Conservation (phyloP, 1,140 invertebrate genomes). For the Zelostemma sp. region DNA sequence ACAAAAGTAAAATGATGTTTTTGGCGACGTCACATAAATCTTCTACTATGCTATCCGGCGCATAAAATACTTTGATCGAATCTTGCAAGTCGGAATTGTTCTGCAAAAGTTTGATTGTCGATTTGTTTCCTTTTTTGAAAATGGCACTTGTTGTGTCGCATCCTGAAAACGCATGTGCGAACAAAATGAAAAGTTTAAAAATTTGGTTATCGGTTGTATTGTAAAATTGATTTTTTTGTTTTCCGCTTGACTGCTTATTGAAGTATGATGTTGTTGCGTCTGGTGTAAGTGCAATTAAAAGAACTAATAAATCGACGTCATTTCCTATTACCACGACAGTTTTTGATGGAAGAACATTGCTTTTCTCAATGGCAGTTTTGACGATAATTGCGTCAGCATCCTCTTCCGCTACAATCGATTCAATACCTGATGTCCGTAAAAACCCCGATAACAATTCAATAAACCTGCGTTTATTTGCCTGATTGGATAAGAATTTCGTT, state of each 20-base stretch:
- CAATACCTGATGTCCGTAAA: not conserved
- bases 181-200: slow-evolving; percentile 25
- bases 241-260: slow-evolving; percentile 1
- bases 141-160: slow-evolving; percentile 22
- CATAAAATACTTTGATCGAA: not conserved
- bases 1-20: no score
- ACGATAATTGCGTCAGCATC: slow-evolving; percentile 18
- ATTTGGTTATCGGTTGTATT: not conserved
- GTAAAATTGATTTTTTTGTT: slow-evolving; percentile 10
- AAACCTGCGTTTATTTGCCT: slow-evolving; percentile 19
- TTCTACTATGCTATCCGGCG: no score
- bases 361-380: slow-evolving; percentile 12
- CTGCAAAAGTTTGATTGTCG: slow-evolving; percentile 6
- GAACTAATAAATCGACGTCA: slow-evolving; percentile 30
- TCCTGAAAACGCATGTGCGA: slow-evolving; percentile 29
- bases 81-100: not conserved
- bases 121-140: slow-evolving; percentile 25
- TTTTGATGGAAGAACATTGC: not conserved
- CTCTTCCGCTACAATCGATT: slow-evolving; percentile 6
- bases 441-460: not conserved
- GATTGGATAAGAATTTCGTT: slow-evolving; percentile 19
- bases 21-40: not conserved
- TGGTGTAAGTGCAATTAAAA: slow-evolving; percentile 8
- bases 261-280: slow-evolving; percentile 10
- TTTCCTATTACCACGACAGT: slow-evolving; percentile 13